Conservation (phyloP, 2,888 invertebrate genomes). For the Teinopalpus imperialis region DNA sequence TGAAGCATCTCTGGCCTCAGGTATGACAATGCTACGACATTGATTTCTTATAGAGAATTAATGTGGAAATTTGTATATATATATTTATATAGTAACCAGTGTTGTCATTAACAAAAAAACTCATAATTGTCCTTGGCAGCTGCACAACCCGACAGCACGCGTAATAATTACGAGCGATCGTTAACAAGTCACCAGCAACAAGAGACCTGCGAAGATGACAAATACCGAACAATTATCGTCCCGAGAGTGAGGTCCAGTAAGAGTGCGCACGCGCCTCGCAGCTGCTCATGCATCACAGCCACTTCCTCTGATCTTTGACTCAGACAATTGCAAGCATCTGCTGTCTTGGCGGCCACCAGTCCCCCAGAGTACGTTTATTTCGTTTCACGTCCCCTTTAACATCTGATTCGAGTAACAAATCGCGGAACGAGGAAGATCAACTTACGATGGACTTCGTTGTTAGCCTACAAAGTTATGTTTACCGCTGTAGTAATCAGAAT, state of each 20-base stretch:
- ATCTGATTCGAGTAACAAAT: conserved; percentile 44
- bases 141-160: no score
- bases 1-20: no score
- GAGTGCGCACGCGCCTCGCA: conserved; percentile 58
- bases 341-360: conserved; percentile 48
- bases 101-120: no score
- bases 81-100: no score
- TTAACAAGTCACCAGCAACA: conserved; percentile 10
- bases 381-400: conserved; percentile 45
- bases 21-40: no score
- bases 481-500: conserved; percentile 31
- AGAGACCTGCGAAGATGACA: conserved; percentile 38
- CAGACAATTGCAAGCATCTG: conserved; percentile 75
- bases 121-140: no score
- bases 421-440: conserved; percentile 38
- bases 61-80: no score
- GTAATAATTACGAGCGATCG: conserved; percentile 21
- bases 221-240: conserved; percentile 48
- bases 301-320: conserved; percentile 82
- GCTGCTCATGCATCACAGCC: conserved; percentile 41
- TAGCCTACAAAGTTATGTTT: conserved; percentile 35
- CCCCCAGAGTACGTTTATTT: conserved; percentile 44
- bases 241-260: conserved; percentile 40
- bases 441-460: conserved; percentile 39
- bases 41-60: no score